Base-by-base conservation (phyloP, 2,888 invertebrate genomes). In the Drosophila flavopinicola region DNA sequence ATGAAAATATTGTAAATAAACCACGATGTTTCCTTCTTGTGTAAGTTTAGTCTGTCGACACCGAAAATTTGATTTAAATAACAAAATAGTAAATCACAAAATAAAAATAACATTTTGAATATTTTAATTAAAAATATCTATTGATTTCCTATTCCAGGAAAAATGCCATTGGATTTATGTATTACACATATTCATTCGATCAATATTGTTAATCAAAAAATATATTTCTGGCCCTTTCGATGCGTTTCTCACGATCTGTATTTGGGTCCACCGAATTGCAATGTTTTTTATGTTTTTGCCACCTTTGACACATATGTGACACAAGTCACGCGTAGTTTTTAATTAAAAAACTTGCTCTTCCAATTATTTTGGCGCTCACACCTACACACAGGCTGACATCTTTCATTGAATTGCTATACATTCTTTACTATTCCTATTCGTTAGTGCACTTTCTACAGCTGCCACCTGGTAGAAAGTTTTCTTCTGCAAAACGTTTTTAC, bases 331-430 rank as follows among this genome's bases (percentile, higher is more conserved):
- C 75, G 83, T 82, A 68, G 57, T 74, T 85, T 80, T 80, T 87
- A 87, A 80, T 80, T 80, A 80, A 87, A 80, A 80, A 80, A 80
- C 87, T 87, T 87, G 54, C 56, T 65, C 67, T 75, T 82, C 85
- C 78, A 87, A 80, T 85, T 85, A 87, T 85, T 77, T 77, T 63
- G 41, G 30, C 45, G 20, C 52, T 29, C 45, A 48, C 37, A 33
- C 59, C 23, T 41, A 35, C 25, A 10, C 44, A 30, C 51, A 51
- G 25, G 6, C 17, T 32, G 41, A 53, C 49, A 69, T 35, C 61
- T 52, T 32, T 27, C 58, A 74, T 78, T 47, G 64, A 51, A 74
- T 51, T 58, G 83, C 85, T 54, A 67, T 80, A 64, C 44, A 73
- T 68, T 47, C 57, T 39, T 53, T 24, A 38, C 41, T 58, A 47